Conservation (phyloP, 2,113 vertebrate genomes). For the Triplophysa tibetana region DNA sequence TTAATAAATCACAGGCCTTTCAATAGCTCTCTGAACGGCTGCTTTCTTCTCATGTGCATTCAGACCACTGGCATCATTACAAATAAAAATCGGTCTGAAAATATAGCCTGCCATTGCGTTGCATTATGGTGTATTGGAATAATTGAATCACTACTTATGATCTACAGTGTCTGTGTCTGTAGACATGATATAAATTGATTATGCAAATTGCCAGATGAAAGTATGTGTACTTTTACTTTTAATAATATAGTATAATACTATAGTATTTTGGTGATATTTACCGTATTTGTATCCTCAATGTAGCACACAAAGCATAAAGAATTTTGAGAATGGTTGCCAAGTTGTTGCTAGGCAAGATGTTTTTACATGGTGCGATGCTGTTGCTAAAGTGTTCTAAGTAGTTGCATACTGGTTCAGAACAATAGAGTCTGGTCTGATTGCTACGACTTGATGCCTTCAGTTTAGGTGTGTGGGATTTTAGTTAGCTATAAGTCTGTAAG, state of each 20-base stretch:
- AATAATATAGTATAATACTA: background rate
- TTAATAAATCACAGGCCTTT: constrained; percentile 71
- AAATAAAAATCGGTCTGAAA: constrained; percentile 75
- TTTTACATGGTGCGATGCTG: too few relatives aligned
- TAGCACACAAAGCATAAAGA: too few relatives aligned
- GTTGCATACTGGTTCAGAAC: too few relatives aligned
- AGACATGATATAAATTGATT: constrained; percentile 57
- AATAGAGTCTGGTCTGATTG: too few relatives aligned
- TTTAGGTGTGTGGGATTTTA: too few relatives aligned
- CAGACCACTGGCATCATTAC: constrained; percentile 65
- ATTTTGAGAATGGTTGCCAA: too few relatives aligned
- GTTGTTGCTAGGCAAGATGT: too few relatives aligned
- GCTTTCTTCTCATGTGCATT: constrained; percentile 12
- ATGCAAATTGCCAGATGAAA: background rate
- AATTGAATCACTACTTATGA: constrained; percentile 74
- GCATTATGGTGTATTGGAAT: constrained; percentile 66
- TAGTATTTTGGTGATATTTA: too few relatives aligned
- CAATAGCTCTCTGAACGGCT: constrained; percentile 44
- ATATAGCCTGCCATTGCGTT: constrained; percentile 67
- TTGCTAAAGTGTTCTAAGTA: too few relatives aligned
- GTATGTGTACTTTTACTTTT: background rate
- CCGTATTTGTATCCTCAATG: too few relatives aligned
- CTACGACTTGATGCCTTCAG: too few relatives aligned
- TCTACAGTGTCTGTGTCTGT: constrained; percentile 54
- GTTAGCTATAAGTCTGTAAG: too few relatives aligned